Evolutionary conservation across 1,140 invertebrate species (phyloP), one percentile per base, ranked within the genome.

Genomic region (Zaprionus kolodkinae): DNA sequence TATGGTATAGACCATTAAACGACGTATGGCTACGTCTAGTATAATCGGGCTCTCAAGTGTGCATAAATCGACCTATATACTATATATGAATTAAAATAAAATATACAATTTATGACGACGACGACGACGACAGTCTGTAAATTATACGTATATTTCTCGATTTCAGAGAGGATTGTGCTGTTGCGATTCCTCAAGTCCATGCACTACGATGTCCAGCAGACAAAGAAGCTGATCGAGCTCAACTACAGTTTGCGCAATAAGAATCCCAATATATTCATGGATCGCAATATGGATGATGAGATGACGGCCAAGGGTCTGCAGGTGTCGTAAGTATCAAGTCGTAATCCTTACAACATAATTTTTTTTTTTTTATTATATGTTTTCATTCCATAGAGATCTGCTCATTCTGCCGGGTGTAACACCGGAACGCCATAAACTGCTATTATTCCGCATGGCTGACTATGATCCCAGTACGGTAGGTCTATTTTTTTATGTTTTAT

Each of bases 221-320:
- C 94, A 0, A 95, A 95, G 89, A 86, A 91, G 9, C 93, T 95
- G 60, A 94, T 96, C 65, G 94, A 95, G 69, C 80, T 94, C 54
- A 96, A 95, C 91, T 96, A 95, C 78, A 95, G 93, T 12, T 91
- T 96, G 61, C 93, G 95, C 5, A 93, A 94, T 9, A 94, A 94
- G 68, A 93, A 94, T 17, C 94, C 95, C 0, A 95, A 96, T 82
- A 93, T 96, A 59, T 96, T 96, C 76, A 92, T 92, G 54, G 94
- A 95, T 35, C 92, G 95, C 48, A 95, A 96, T 91, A 94, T 95
- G 6, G 89, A 93, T 57, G 91, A 94, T 2, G 91, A 93, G 30
- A 93, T 93, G 78, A 94, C 95, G n/a, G 92, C 93, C 81, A 92
- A 94, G 27, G 93, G 94, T 1, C 93, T 95, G 52, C 89, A 93